Evolutionary conservation across 2,113 vertebrate genomes (phyloP).

Genomic region (Corapipo altera): DNA sequence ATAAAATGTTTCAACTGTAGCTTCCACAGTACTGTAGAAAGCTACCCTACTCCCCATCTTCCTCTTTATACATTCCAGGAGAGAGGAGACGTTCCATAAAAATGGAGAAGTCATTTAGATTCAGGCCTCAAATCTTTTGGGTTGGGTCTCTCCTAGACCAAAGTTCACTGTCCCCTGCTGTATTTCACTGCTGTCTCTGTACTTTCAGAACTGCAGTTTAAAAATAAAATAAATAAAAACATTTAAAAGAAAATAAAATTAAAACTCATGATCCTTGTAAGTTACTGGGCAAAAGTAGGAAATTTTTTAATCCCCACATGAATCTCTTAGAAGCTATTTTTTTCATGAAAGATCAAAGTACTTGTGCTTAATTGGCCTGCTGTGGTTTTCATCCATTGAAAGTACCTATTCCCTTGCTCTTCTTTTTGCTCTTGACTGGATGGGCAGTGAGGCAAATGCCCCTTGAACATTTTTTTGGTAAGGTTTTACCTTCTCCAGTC

Average conservation of each 20-base stretch:
- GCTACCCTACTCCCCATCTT: not conserved
- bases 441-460: not conserved
- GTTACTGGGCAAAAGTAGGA: not conserved
- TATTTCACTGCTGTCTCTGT: not conserved
- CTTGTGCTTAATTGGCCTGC: not conserved
- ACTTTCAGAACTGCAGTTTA: not conserved
- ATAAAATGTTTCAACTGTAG: not conserved
- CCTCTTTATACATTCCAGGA: not conserved
- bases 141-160: not conserved
- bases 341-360: not conserved
- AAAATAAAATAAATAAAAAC: not conserved
- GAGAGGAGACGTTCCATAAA: not conserved
- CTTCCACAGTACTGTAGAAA: not conserved
- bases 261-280: not conserved
- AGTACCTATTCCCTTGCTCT: not conserved
- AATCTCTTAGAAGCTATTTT: not conserved
- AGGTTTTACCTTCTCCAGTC: not conserved
- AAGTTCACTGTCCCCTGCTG: not conserved
- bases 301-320: not conserved
- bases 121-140: not conserved
- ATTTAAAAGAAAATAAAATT: not conserved
- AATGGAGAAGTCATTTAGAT: not conserved
- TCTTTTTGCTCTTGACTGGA: not conserved
- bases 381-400: not conserved
- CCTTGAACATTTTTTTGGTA: not conserved